Percentiles rank a stretch among this genome's conserved stretches.
These are phyloP conservation scores for Bombus pascuorum DNA, from an alignment of 1,140 invertebrate genomes.

Conservation along the genomic window DNA sequence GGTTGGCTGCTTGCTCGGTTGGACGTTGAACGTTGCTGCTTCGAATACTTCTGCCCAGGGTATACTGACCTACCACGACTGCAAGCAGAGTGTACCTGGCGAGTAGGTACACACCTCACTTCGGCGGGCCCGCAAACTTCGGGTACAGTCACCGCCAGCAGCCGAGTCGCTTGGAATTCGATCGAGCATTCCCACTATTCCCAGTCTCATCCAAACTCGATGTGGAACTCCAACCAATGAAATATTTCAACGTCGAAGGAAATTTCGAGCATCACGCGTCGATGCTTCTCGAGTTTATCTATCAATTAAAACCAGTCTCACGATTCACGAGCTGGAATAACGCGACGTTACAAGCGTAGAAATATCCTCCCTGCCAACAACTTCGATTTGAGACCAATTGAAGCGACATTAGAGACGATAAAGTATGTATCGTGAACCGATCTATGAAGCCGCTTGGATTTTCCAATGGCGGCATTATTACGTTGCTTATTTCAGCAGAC, in stretches of 20 bases:
- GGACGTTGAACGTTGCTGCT: constrained; percentile 67
- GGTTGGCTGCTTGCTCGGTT: constrained; percentile 62
- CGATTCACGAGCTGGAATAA: too few species aligned
- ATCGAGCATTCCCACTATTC: not conserved
- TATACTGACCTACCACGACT: constrained; percentile 74
- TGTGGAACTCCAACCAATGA: not conserved
- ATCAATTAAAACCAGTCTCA: too few species aligned
- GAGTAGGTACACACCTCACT: constrained; percentile 70
- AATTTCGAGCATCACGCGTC: not conserved
- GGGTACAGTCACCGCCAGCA: constrained; percentile 72
- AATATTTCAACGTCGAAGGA: not conserved
- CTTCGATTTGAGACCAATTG: too few species aligned
- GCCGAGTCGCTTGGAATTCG: not conserved
- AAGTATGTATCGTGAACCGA: not conserved
- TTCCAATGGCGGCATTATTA: not conserved
- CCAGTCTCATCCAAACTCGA: too few species aligned
- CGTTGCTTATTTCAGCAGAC: too few species aligned
- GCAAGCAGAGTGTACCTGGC: constrained; percentile 63
- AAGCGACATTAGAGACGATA: too few species aligned
- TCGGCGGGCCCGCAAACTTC: constrained; percentile 76
- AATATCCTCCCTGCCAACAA: too few species aligned
- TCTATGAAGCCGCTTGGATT: not conserved
- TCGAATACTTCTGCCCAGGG: constrained; percentile 72
- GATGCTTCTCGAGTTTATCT: too few species aligned
- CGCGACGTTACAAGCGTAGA: too few species aligned